Conservation (phyloP, 2,797 vertebrate genomes). For the Lindbergichthys nudifrons region DNA sequence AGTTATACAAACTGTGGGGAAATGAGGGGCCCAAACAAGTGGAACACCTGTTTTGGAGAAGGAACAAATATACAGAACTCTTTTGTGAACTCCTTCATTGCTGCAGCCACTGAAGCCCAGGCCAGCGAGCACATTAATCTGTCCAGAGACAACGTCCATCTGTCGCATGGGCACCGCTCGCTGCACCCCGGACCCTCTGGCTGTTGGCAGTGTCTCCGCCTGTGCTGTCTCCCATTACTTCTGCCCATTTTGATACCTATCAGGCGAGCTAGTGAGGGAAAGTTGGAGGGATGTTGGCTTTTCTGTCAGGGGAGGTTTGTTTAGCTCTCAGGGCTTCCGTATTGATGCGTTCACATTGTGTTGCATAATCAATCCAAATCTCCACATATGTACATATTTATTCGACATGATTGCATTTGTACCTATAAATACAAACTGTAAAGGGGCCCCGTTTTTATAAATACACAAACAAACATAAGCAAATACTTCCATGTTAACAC, state of each 20-base stretch:
- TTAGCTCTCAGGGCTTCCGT: constrained; percentile 35
- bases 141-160: constrained; percentile 84
- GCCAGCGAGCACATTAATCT: constrained; percentile 83
- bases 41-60: constrained; percentile 78
- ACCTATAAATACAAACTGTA: neutral
- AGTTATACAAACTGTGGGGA: constrained; percentile 43
- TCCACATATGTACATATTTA: constrained; percentile 23
- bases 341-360: constrained; percentile 23
- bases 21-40: constrained; percentile 67
- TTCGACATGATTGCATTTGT: constrained; percentile 18
- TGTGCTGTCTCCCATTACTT: constrained; percentile 77
- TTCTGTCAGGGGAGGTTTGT: constrained; percentile 53
- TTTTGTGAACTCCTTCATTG: constrained; percentile 70
- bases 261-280: constrained; percentile 65
- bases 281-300: constrained; percentile 60
- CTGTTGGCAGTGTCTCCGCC: constrained; percentile 75
- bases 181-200: constrained; percentile 70
- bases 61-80: constrained; percentile 71
- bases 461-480: neutral
- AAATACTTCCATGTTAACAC: constrained; percentile 22
- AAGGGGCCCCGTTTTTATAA: constrained; percentile 10
- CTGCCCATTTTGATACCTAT: constrained; percentile 79
- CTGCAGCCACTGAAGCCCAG: constrained; percentile 68
- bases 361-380: constrained; percentile 20
- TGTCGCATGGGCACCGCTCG: constrained; percentile 77